Evolutionary conservation across 2,888 invertebrate genomes (phyloP).

Genomic region (Anticlea derivata): DNA sequence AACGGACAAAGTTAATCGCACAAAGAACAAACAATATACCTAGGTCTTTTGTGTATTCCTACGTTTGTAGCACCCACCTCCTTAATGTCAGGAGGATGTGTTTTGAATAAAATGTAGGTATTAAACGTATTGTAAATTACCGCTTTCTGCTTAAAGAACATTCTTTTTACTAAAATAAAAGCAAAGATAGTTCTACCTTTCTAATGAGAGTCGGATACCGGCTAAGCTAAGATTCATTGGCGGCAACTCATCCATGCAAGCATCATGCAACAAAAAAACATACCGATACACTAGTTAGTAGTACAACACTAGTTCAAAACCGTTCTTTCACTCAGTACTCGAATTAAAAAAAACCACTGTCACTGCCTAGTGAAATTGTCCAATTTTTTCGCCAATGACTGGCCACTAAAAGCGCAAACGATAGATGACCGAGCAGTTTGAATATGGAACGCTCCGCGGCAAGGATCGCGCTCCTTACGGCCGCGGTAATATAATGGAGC

Average conservation of each 20-base stretch:
- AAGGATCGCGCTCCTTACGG: constrained; percentile 66
- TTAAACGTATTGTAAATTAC: too few species aligned
- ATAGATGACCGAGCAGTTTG: constrained; percentile 58
- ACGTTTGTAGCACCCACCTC: too few species aligned
- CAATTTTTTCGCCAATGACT: constrained; percentile 55
- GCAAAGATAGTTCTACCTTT: constrained; percentile 5
- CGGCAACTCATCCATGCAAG: constrained; percentile 18
- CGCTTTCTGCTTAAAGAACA: not conserved
- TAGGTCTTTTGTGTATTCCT: too few species aligned
- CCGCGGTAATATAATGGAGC: constrained; percentile 60
- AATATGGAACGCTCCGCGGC: constrained; percentile 58
- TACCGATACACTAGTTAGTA: too few species aligned
- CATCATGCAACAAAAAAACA: constrained; percentile 28
- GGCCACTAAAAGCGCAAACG: constrained; percentile 43
- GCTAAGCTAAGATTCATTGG: not conserved
- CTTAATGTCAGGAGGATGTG: too few species aligned
- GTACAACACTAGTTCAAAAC: too few species aligned
- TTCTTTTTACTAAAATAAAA: too few species aligned
- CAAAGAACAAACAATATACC: too few species aligned
- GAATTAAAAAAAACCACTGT: constrained; percentile 49
- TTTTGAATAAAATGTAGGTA: too few species aligned
- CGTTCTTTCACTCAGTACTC: constrained; percentile 37
- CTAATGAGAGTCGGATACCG: not conserved
- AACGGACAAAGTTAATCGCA: too few species aligned
- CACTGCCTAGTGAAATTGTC: constrained; percentile 55